These are phyloP conservation scores for Zaprionus tsacasi DNA, from an alignment of 1,140 invertebrate genomes.

Conservation along the genomic window DNA sequence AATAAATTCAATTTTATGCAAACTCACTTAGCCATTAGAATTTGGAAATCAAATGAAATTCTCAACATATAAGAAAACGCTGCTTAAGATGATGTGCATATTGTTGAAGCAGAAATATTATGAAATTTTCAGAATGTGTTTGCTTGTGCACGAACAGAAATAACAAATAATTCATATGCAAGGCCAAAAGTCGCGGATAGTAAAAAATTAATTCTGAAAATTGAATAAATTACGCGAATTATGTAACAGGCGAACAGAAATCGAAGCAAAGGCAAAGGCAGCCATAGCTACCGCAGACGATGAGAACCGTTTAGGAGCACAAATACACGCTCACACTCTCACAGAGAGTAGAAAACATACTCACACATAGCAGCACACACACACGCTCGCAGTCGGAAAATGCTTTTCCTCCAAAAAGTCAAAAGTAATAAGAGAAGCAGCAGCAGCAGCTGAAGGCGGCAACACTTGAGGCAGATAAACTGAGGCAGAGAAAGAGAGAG, in stretches of 20 bases:
- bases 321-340: slow-evolving; percentile 30
- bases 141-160: slow-evolving; percentile 10
- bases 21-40: not conserved
- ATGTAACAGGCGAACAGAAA: slow-evolving; percentile 79
- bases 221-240: slow-evolving; percentile 84
- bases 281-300: slow-evolving; percentile 35
- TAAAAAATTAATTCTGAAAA: slow-evolving; percentile 83
- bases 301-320: slow-evolving; percentile 71
- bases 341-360: slow-evolving; percentile 12
- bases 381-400: slow-evolving; percentile 53
- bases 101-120: not conserved
- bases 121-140: slow-evolving; percentile 20
- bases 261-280: slow-evolving; percentile 16
- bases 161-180: slow-evolving; percentile 50
- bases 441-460: slow-evolving; percentile 44
- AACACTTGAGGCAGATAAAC: slow-evolving; percentile 54
- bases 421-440: slow-evolving; percentile 73
- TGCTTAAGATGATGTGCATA: not conserved
- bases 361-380: slow-evolving; percentile 12
- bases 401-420: slow-evolving; percentile 81
- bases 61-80: too few species aligned
- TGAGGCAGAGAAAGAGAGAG: not conserved
- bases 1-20: not conserved
- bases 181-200: slow-evolving; percentile 50
- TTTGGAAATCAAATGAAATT: not conserved